A percentile compares a stretch with the other conserved stretches of the same genome.
Conservation (phyloP, 2,797 vertebrate genomes). For the Tolypeutes matacus region DNA sequence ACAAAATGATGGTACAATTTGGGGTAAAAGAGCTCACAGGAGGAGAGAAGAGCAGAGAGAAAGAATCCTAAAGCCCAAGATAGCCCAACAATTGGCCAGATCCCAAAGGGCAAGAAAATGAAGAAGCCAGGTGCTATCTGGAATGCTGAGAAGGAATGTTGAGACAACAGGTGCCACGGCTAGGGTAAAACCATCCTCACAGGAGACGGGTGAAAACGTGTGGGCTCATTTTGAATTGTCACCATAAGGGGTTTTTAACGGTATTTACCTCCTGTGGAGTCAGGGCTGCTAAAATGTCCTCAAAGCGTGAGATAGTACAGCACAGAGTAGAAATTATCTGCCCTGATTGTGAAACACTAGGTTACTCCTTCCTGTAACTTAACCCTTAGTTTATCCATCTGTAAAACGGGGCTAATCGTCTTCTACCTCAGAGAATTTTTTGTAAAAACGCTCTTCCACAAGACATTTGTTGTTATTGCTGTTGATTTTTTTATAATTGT, state of each 20-base stretch:
- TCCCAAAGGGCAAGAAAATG: slow-evolving; percentile 29
- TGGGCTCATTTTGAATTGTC: slow-evolving; percentile 26
- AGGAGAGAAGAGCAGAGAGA: background rate
- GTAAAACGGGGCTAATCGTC: slow-evolving; percentile 30
- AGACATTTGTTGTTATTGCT: background rate
- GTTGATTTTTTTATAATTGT: background rate
- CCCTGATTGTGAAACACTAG: slow-evolving; percentile 25
- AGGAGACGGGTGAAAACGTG: background rate
- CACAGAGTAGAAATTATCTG: background rate
- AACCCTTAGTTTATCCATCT: slow-evolving; percentile 42
- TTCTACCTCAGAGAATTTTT: background rate
- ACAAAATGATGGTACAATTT: background rate
- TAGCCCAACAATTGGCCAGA: background rate
- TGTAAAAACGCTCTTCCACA: slow-evolving; percentile 40
- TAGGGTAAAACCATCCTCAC: background rate
- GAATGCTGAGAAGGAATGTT: slow-evolving; percentile 45
- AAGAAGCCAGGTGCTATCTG: background rate
- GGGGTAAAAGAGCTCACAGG: background rate
- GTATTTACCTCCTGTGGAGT: background rate
- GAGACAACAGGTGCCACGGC: slow-evolving; percentile 11
- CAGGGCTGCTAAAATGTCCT: slow-evolving; percentile 40
- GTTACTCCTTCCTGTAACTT: background rate
- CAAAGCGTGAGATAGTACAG: background rate
- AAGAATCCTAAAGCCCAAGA: slow-evolving; percentile 20
- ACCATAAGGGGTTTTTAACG: background rate